A percentile compares a stretch with the other conserved stretches of the same genome.
These are phyloP conservation scores for Mesodorylaimus sp. DNA, from an alignment of 2,888 invertebrate genomes.

Conservation along the genomic window DNA sequence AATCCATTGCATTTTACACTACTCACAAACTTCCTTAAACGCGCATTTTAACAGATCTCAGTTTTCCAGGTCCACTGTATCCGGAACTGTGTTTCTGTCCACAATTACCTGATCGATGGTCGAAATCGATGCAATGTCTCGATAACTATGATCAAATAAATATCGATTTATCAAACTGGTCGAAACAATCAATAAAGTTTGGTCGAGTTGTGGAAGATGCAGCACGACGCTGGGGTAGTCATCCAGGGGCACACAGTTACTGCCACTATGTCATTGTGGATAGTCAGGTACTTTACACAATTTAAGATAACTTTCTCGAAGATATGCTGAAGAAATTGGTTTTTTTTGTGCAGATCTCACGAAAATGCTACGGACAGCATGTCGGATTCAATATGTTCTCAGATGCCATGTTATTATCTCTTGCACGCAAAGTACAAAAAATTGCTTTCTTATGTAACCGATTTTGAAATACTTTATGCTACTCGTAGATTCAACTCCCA, in stretches of 20 bases:
- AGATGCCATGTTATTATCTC: conserved; percentile 62
- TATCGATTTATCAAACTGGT: conserved; percentile 50
- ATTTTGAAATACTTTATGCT: neutral
- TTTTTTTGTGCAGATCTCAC: conserved; percentile 41
- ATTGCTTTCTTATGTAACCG: neutral
- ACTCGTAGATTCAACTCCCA: conserved; percentile 43
- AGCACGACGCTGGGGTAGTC: conserved; percentile 49
- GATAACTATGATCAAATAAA: conserved; percentile 47
- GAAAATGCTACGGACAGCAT: conserved; percentile 79
- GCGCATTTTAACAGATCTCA: too few species aligned
- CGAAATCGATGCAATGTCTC: conserved; percentile 43
- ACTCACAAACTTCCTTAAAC: too few species aligned
- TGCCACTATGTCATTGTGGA: conserved; percentile 70
- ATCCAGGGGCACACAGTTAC: conserved; percentile 44
- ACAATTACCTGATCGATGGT: conserved; percentile 44
- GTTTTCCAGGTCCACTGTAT: neutral
- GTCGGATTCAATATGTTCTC: conserved; percentile 88
- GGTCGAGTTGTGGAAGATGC: conserved; percentile 45
- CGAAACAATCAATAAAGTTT: conserved; percentile 46
- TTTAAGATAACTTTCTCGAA: neutral
- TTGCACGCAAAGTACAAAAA: conserved; percentile 50
- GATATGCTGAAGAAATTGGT: neutral
- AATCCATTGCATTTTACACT: too few species aligned
- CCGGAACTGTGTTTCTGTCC: neutral
- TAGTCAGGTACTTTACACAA: conserved; percentile 42